Base-by-base conservation (phyloP, 2,888 invertebrate species). In the Neoascia interrupta region DNA sequence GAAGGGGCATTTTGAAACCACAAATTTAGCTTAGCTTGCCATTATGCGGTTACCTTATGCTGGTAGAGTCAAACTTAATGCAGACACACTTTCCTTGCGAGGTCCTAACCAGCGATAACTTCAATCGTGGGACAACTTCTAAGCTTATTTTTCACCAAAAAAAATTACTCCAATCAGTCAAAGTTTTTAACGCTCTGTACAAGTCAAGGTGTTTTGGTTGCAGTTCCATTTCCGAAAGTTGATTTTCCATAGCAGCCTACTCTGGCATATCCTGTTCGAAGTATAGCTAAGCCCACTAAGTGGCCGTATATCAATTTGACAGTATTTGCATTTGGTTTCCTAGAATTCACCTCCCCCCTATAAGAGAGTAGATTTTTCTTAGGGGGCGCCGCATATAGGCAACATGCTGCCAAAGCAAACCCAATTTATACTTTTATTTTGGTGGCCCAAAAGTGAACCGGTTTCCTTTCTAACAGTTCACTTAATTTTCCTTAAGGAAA, bases 391-490 rank as follows among this genome's bases (percentile, higher is more conserved):
- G 54, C 11, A 15, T 18, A 10, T 18, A 18, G 8, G 1, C 34
- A 53, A 56, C 26, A 41, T 54, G 51, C 37, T 49, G 15, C 11
- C 31, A 53, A 53, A 36, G 41, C 26, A 21, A 36, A 54, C 47
- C 74, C 61, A 34, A 51, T 26, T 51, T 53, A 28, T 15, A 43
- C 31, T n/a, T 37, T 43, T 63, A 41, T 37, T 53, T 56, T 58
- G 54, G 49, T 64, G 13, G 64, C 34, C 34, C 43, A 69, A 58
- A 51, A 15, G n/a, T 43, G 31, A 51, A 79, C 79, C 79, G 79
- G 79, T 79, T 79, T 79, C 79, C 79, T 79, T 79, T 79, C 79
- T 73, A 79, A 79, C 54, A 15, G 26, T 15, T 16, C 61, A 37
- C 11, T 19, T 21, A 45, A 36, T 68, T 74, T 72, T 70, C 58